phyloP scores from a whole-genome alignment of 2,797 vertebrate genomes.

The Otolemur crassicaudatus region DNA sequence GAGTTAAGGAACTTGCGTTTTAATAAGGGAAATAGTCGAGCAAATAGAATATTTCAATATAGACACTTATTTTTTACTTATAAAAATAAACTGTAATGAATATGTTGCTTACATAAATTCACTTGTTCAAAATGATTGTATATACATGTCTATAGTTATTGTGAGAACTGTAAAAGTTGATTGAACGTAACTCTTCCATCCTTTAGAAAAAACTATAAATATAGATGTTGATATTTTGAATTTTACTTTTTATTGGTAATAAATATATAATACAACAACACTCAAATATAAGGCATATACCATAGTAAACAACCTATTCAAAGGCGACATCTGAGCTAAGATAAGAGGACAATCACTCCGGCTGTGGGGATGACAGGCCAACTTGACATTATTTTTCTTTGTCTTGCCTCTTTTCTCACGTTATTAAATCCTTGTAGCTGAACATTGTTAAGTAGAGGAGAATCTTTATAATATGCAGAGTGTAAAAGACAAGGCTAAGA shows the following conservation, averaged over 20 bases:
- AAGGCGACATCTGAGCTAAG: neutral
- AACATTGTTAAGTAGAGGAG: neutral
- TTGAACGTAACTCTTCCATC: neutral
- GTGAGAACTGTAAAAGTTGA: neutral
- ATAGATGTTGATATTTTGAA: neutral
- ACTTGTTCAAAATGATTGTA: conserved; percentile 1
- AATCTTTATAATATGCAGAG: neutral
- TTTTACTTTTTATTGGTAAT: neutral
- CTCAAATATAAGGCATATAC: neutral
- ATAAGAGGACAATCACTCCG: neutral
- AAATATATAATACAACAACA: neutral
- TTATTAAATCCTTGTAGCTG: neutral
- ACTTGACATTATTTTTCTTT: neutral
- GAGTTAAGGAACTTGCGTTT: neutral
- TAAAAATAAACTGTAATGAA: neutral
- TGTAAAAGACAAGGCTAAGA: neutral
- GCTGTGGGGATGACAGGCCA: neutral
- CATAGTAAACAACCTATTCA: neutral
- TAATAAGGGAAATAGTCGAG: neutral
- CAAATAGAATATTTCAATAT: neutral
- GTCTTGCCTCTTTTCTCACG: neutral
- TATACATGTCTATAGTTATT: neutral
- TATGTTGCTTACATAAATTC: neutral
- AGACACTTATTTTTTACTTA: neutral
- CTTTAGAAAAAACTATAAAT: neutral